These are phyloP conservation scores for Dermolepida albohirtum DNA, from an alignment of 2,888 invertebrate species.

Conservation along the genomic window DNA sequence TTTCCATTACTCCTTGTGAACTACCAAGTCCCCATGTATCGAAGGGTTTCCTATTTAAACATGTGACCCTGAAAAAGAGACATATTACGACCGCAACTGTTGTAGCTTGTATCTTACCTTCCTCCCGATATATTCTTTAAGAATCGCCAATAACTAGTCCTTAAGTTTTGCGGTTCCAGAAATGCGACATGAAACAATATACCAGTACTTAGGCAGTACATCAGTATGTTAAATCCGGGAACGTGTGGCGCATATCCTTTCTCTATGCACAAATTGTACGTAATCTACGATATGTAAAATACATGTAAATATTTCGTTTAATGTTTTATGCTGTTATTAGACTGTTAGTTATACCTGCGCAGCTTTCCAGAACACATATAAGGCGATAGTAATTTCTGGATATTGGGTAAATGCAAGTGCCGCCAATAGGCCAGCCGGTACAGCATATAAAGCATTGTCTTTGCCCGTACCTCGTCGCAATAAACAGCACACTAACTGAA, in stretches of 20 bases:
- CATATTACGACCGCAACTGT: too few species aligned
- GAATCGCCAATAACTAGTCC: slow-evolving; percentile 88
- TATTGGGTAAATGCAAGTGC: slow-evolving; percentile 79
- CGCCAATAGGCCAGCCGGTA: slow-evolving; percentile 78
- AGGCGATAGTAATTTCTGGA: slow-evolving; percentile 81
- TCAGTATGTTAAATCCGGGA: slow-evolving; percentile 75
- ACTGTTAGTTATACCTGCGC: slow-evolving; percentile 72
- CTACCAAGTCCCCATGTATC: slow-evolving; percentile 73
- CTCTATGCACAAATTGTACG: slow-evolving; percentile 77
- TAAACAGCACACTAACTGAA: slow-evolving; percentile 74
- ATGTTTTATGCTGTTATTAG: neutral
- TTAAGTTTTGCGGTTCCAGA: slow-evolving; percentile 81
- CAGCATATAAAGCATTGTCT: slow-evolving; percentile 73
- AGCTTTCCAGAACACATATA: slow-evolving; percentile 86
- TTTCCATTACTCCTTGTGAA: slow-evolving; percentile 65
- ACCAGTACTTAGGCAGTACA: slow-evolving; percentile 83
- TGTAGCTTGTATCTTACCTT: slow-evolving; percentile 62
- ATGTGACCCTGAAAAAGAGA: slow-evolving; percentile 66
- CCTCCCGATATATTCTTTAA: slow-evolving; percentile 79
- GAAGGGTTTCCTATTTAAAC: slow-evolving; percentile 70
- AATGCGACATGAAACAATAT: slow-evolving; percentile 82
- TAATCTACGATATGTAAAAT: slow-evolving; percentile 69
- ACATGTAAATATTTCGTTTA: neutral
- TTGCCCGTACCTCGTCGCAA: slow-evolving; percentile 72
- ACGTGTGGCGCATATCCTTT: slow-evolving; percentile 75